phyloP scores from a whole-genome alignment of 2,797 vertebrate species.

The Premnoplex brunnescens region DNA sequence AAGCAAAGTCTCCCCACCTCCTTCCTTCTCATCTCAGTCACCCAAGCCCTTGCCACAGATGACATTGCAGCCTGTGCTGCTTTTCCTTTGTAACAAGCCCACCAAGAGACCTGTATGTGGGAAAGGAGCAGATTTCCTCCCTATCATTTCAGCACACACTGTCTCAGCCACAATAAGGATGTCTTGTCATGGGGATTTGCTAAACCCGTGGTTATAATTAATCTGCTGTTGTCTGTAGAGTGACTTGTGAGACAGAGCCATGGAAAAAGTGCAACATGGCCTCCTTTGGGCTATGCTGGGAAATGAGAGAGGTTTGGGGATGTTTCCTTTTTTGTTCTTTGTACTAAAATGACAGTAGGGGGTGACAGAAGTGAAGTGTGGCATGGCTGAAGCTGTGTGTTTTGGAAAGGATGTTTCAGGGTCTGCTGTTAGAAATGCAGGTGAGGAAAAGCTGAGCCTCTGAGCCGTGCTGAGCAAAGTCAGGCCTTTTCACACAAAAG shows the following conservation, averaged over 20 bases:
- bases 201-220: conserved; percentile 67
- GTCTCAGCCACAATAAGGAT: conserved; percentile 39
- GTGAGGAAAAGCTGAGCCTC: not conserved
- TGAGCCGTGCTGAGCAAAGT: not conserved
- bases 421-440: not conserved
- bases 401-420: not conserved
- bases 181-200: conserved; percentile 62
- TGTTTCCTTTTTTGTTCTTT: not conserved
- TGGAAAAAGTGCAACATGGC: conserved; percentile 11
- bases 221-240: conserved; percentile 61
- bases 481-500: not conserved
- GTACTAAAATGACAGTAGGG: not conserved
- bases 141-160: conserved; percentile 27
- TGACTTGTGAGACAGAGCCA: conserved; percentile 43
- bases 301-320: conserved; percentile 42
- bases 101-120: conserved; percentile 21
- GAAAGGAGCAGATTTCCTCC: conserved; percentile 36
- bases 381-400: not conserved
- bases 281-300: conserved; percentile 51
- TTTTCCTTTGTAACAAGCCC: not conserved
- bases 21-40: not conserved
- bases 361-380: not conserved
- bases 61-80: not conserved
- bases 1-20: not conserved
- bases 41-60: not conserved